Evolutionary conservation across 1,140 invertebrate genomes (phyloP), one percentile per base, ranked within the genome.

Genomic region (Sesamia nonagrioides): DNA sequence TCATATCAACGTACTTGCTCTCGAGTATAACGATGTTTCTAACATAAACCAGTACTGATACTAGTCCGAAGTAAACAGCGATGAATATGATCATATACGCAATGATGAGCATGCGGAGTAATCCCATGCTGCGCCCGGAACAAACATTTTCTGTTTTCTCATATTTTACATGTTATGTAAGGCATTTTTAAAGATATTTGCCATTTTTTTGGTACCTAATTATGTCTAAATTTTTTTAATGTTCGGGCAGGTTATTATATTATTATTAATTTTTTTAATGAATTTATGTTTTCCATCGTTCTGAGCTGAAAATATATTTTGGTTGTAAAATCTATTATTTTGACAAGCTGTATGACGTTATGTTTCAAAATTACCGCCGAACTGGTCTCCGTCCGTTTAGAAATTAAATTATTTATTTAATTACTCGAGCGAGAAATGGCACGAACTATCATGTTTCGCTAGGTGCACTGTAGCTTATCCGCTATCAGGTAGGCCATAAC

Each of bases 71-170:
- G 68, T 94, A 94, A 37, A 89, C 17, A 11, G 66, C 77, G 58
- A 92, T 82, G 61, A 90, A 94, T 48, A 90, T 45, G 5, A 92
- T 69, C 71, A 94, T 87, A 63, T 92, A 92, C 33, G 87, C 11
- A 11, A 92, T 81, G 13, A 92, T 78, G 13, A 91, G 66, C n/a
- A 80, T 82, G 35, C 91, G 86, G 50, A 93, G 58, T 1, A 89
- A 80, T 40, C 86, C 84, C 92, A 93, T 93, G 54, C 66, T 86
- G 60, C 40, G 58, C 35, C 68, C 17, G 61, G 60, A 27, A 60
- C 17, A 54, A 45, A 54, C 77, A 76, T 79, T 72, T 63, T 48
- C 72, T 45, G 66, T 37, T 17, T 48, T 78, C 74, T 73, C 54
- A 78, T 56, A 54, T 21, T 50, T 72, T 52, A 60, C 42, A 50